Evolutionary conservation across 2,113 vertebrate genomes (phyloP).

Genomic region (Calyptomena viridis): DNA sequence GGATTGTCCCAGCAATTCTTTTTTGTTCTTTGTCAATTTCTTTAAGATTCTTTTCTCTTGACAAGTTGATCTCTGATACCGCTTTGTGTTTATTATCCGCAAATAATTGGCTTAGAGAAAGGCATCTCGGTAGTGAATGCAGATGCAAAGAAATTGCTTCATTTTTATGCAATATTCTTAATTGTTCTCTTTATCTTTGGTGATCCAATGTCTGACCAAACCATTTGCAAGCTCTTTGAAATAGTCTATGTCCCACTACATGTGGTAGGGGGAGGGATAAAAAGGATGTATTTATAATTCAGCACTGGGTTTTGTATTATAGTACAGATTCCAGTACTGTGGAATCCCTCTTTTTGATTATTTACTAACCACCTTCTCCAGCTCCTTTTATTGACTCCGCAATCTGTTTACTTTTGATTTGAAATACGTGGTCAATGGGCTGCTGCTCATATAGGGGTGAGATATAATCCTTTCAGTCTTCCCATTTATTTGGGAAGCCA

Average conservation of each 20-base stretch:
- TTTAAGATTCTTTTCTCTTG: conserved; percentile 33
- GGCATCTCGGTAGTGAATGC: conserved; percentile 41
- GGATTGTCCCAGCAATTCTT: background rate
- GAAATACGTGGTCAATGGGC: background rate
- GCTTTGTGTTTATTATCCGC: conserved; percentile 57
- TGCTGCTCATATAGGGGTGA: background rate
- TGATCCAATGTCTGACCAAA: conserved; percentile 55
- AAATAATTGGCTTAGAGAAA: conserved; percentile 52
- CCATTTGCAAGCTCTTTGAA: conserved; percentile 59
- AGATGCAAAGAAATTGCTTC: conserved; percentile 60
- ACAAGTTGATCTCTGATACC: conserved; percentile 46
- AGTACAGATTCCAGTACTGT: background rate
- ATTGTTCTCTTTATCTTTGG: conserved; percentile 64
- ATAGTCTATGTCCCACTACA: background rate
- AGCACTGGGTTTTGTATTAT: background rate
- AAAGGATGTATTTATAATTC: background rate
- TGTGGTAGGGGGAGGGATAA: background rate
- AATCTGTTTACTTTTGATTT: background rate
- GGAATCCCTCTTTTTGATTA: background rate
- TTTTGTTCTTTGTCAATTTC: background rate
- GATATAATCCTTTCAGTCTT: background rate
- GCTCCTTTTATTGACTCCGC: background rate
- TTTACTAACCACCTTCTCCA: background rate
- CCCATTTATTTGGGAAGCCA: background rate
- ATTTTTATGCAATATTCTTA: conserved; percentile 61